Base-by-base conservation (phyloP, 2,113 vertebrate species). In the Rana temporaria region DNA sequence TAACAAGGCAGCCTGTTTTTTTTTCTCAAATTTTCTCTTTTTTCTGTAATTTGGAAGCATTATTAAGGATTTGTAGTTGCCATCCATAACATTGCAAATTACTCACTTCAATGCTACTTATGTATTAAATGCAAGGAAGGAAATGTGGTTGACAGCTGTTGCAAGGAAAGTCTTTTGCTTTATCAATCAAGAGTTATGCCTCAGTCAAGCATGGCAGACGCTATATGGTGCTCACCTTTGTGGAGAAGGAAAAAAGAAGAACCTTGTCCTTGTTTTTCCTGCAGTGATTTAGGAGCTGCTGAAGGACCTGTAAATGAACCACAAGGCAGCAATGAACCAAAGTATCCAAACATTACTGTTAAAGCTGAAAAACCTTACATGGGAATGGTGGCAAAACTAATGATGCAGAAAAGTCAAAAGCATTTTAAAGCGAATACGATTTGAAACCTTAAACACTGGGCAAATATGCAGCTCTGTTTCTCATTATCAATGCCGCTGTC, bases 231-330 rank as follows among this genome's bases (percentile, higher is more conserved):
- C 93, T 93, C 86, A 97, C 98, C 96, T 96, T 99, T 42, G 97
- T 99, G 11, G 97, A 98, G 85, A 96, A 94, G 32, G 98, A 99
- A 86, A 99, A 99, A 84, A 99, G 90, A 34, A 99, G 96, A 74
- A 98, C 87, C 93, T 99, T 99, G 88, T 96, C 95, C 76, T 89
- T 96, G 87, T 89, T 96, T 88, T 91, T 93, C 84, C 73, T 88
- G 85, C 95, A 98, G 86, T 96, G 93, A 89, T 92, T 95, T 84
- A 99, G 89, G 86, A 99, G 93, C 82, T 93, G 96, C 82, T 98
- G 94, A 89, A 99, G 93, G 78, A 98, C 96, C 98, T 99, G 88
- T 62, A 90, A 90, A 85, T 4, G 4, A 90, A 89, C 34, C 65
- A 75, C 16, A 32, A 12, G 53, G 76, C 64, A 70, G 66, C 84